Conservation (phyloP, 2,113 vertebrate genomes). For the Entosphenus tridentatus region DNA sequence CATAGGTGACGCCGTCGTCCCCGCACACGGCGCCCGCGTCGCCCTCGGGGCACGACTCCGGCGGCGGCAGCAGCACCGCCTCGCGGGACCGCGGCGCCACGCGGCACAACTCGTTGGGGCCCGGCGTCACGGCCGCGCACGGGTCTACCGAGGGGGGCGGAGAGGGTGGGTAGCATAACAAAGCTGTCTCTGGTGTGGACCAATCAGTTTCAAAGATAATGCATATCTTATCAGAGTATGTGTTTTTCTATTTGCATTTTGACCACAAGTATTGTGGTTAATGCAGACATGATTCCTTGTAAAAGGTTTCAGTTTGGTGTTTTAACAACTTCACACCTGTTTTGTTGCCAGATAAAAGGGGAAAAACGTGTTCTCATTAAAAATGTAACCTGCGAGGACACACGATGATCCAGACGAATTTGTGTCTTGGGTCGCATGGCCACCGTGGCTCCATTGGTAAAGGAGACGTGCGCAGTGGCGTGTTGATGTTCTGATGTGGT, state of each 20-base stretch:
- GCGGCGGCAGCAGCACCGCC: slow-evolving; percentile 18
- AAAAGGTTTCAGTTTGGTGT: no score
- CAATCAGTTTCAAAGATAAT: no score
- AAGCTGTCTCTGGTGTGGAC: not conserved
- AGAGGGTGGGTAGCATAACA: fast-evolving
- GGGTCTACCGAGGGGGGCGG: slow-evolving; percentile 30
- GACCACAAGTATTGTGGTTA: no score
- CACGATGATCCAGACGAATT: fast-evolving
- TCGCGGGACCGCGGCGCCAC: slow-evolving; percentile 31
- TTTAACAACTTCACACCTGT: no score
- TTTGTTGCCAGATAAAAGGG: no score
- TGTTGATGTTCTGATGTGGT: not conserved
- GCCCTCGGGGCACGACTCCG: slow-evolving; percentile 26
- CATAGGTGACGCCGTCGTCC: slow-evolving; percentile 49
- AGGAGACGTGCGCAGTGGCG: no score
- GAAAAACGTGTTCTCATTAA: no score
- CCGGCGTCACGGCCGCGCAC: slow-evolving; percentile 25
- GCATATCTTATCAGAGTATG: no score
- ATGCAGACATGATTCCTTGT: no score
- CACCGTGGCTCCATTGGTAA: no score
- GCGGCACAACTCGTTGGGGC: slow-evolving; percentile 27
- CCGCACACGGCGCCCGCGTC: slow-evolving; percentile 32
- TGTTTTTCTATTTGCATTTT: no score
- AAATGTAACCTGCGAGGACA: fast-evolving
- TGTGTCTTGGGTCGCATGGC: fast-evolving